A percentile compares a stretch with the other conserved stretches of the same genome.
Evolutionary conservation across 2,888 invertebrate species (phyloP).

Genomic region (Apotomis turbidana): DNA sequence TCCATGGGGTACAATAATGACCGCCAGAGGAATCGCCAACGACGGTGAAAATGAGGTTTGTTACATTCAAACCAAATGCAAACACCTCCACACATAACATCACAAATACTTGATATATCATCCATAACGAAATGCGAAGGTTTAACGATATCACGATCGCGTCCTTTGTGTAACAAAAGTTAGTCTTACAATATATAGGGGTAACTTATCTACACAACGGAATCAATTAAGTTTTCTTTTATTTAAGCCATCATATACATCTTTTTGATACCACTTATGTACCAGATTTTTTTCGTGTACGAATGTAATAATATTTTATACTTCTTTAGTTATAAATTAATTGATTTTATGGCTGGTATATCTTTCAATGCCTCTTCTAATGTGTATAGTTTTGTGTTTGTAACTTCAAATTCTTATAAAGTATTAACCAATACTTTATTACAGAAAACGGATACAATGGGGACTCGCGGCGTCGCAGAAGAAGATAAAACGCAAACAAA

Average conservation of each 20-base stretch:
- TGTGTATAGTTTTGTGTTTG: slow-evolving; percentile 29
- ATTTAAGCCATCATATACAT: no score
- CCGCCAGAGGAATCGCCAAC: slow-evolving; percentile 81
- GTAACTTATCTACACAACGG: no score
- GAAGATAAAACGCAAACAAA: slow-evolving; percentile 63
- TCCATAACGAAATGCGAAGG: slow-evolving; percentile 38
- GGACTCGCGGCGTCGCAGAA: slow-evolving; percentile 77
- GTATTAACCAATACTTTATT: slow-evolving; percentile 57
- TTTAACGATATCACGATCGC: background rate
- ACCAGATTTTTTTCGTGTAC: no score
- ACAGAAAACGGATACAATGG: slow-evolving; percentile 80
- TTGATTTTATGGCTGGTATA: slow-evolving; percentile 47
- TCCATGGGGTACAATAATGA: slow-evolving; percentile 80
- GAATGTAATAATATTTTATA: no score
- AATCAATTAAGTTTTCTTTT: no score
- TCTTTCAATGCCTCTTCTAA: slow-evolving; percentile 43
- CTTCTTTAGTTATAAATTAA: background rate
- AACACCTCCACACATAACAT: slow-evolving; percentile 67
- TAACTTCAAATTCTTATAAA: slow-evolving; percentile 39
- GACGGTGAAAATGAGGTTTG: slow-evolving; percentile 82
- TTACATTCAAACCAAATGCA: slow-evolving; percentile 78
- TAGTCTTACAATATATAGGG: no score
- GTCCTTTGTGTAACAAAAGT: background rate
- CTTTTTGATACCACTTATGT: no score
- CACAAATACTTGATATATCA: slow-evolving; percentile 47